phyloP scores from a whole-genome alignment of 2,888 invertebrate species.

The Pycnomerus fuliginosus region DNA sequence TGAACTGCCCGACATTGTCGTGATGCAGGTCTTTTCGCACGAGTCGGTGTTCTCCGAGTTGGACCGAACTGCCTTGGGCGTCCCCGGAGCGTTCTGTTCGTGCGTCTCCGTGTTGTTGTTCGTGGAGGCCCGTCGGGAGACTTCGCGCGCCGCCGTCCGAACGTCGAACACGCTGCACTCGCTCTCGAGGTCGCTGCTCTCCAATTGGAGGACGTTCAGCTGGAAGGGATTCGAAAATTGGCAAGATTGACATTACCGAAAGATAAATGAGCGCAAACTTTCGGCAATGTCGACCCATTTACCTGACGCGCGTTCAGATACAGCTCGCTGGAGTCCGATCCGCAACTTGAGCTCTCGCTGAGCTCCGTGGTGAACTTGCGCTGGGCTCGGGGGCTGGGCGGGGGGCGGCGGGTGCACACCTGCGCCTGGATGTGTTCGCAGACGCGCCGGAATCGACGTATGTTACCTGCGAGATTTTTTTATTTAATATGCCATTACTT shows the following conservation, averaged over 20 bases:
- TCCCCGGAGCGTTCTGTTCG: slow-evolving; percentile 43
- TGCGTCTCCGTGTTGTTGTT: slow-evolving; percentile 55
- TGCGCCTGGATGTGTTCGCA: slow-evolving; percentile 95
- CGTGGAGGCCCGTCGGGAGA: slow-evolving; percentile 54
- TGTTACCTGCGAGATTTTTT: slow-evolving; percentile 73
- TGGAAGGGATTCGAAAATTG: too few species aligned
- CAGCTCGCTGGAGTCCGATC: slow-evolving; percentile 66
- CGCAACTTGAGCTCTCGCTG: slow-evolving; percentile 69
- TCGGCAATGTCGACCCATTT: too few species aligned
- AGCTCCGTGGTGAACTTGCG: slow-evolving; percentile 66
- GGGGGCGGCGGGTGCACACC: slow-evolving; percentile 56
- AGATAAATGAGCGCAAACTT: too few species aligned
- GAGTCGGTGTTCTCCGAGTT: slow-evolving; percentile 59
- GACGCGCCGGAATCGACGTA: slow-evolving; percentile 89
- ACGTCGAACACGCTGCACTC: slow-evolving; percentile 63
- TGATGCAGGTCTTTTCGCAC: slow-evolving; percentile 58
- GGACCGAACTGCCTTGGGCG: slow-evolving; percentile 55
- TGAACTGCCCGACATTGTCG: slow-evolving; percentile 60
- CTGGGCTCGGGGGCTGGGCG: slow-evolving; percentile 64
- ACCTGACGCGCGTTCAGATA: slow-evolving; percentile 51
- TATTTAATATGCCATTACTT: too few species aligned
- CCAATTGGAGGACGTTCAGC: slow-evolving; percentile 57
- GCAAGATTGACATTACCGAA: too few species aligned
- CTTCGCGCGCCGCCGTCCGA: slow-evolving; percentile 56
- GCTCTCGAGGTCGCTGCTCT: slow-evolving; percentile 63